phyloP scores from a whole-genome alignment of 2,888 invertebrate species.

The Epinotia brunnichana region DNA sequence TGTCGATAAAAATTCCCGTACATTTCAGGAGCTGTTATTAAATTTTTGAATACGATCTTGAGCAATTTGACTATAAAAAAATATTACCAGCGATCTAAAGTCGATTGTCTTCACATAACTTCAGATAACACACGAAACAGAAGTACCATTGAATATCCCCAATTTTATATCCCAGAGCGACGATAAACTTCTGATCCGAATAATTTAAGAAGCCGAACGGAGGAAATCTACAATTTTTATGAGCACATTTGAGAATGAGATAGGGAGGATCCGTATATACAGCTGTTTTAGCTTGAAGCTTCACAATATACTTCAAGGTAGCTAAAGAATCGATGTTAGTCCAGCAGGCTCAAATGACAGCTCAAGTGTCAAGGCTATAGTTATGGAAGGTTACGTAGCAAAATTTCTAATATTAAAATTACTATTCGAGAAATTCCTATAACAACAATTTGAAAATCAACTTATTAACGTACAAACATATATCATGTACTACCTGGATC shows the following conservation, averaged over 20 bases:
- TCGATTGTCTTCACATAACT: background rate
- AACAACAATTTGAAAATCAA: no score
- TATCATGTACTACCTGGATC: no score
- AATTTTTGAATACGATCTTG: background rate
- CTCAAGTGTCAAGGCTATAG: no score
- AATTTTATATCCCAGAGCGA: conserved; percentile 18
- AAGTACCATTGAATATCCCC: conserved; percentile 12
- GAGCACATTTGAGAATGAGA: conserved; percentile 21
- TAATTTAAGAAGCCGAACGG: conserved; percentile 24
- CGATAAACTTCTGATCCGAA: conserved; percentile 38
- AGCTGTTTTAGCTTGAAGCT: conserved; percentile 1
- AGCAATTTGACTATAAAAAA: background rate
- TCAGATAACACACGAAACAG: background rate
- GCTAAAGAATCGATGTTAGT: no score
- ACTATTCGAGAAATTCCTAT: no score
- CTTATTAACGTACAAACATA: no score
- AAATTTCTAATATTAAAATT: no score
- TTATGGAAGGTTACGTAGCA: no score
- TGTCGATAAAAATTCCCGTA: no score
- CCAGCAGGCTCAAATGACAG: no score
- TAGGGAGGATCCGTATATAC: conserved; percentile 15
- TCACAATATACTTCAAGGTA: background rate
- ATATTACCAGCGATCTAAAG: background rate
- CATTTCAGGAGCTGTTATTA: background rate
- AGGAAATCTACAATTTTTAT: conserved; percentile 22